Conservation (phyloP, 2,113 vertebrate genomes). For the Paraplagusia blochii region DNA sequence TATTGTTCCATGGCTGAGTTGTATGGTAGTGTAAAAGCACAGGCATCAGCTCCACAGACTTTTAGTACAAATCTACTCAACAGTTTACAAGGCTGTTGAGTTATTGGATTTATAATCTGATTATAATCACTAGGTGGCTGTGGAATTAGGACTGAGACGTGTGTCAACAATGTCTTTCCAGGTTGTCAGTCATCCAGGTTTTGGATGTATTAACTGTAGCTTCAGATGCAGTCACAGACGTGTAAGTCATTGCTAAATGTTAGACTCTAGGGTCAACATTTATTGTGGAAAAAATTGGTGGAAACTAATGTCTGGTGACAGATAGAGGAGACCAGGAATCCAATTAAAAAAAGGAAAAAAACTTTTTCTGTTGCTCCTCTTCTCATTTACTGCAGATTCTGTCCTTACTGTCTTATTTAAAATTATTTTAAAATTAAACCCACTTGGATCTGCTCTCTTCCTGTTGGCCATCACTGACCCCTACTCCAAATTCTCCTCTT, state of each 20-base stretch:
- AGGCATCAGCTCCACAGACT: too few relatives aligned
- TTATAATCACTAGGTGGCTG: too few relatives aligned
- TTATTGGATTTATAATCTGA: too few relatives aligned
- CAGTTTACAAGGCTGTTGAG: too few relatives aligned
- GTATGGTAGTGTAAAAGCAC: too few relatives aligned
- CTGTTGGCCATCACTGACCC: slow-evolving; percentile 28
- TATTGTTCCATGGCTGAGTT: too few relatives aligned
- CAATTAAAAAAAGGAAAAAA: too few relatives aligned
- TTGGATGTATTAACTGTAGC: neutral
- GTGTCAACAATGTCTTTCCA: too few relatives aligned
- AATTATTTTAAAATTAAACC: neutral
- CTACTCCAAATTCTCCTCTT: slow-evolving; percentile 38
- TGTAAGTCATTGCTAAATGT: neutral
- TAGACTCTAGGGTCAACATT: neutral
- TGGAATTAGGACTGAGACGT: too few relatives aligned
- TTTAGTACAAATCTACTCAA: too few relatives aligned
- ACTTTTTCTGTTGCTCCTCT: neutral
- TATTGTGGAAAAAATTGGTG: neutral
- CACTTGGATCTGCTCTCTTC: neutral
- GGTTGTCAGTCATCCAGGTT: too few relatives aligned
- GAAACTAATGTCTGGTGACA: neutral
- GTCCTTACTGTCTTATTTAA: neutral
- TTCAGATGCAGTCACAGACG: neutral
- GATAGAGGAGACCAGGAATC: neutral
- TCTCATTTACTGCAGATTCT: neutral